These are phyloP conservation scores for Microtus californicus DNA, from an alignment of 2,797 vertebrate species.

Conservation along the genomic window DNA sequence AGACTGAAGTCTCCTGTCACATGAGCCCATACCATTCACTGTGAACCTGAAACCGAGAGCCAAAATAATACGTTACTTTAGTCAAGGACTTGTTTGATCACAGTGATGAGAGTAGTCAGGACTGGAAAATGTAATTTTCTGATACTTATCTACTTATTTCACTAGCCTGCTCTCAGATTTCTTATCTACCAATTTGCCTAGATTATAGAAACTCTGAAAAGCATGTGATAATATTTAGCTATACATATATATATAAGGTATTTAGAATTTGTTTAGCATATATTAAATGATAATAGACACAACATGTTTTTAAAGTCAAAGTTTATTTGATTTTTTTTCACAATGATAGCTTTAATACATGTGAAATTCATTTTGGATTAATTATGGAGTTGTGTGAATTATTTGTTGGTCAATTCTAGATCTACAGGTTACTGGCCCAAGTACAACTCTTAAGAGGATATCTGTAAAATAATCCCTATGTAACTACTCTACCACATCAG, in stretches of 20 bases:
- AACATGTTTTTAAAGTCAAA: not conserved
- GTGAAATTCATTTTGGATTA: constrained; percentile 23
- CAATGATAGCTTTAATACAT: not conserved
- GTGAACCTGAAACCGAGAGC: not conserved
- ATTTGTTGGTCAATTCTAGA: not conserved
- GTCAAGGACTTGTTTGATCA: not conserved
- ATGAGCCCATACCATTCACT: not conserved
- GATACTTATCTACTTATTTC: not conserved
- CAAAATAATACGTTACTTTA: not conserved
- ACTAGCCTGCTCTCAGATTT: not conserved
- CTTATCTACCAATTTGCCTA: not conserved
- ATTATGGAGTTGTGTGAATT: not conserved
- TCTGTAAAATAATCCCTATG: not conserved
- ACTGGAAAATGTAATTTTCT: not conserved
- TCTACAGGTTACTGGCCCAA: not conserved
- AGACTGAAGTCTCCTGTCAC: not conserved
- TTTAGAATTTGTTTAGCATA: not conserved
- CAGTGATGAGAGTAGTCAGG: not conserved
- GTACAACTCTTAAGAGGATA: not conserved
- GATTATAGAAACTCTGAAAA: not conserved
- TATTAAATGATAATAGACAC: not conserved
- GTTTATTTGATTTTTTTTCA: not conserved
- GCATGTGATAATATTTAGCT: not conserved
- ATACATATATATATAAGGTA: not conserved
- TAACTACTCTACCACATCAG: not conserved